Evolutionary conservation across 2,888 invertebrate species (phyloP), one percentile per base, ranked within the genome.

Genomic region (Argynnis bischoffii): DNA sequence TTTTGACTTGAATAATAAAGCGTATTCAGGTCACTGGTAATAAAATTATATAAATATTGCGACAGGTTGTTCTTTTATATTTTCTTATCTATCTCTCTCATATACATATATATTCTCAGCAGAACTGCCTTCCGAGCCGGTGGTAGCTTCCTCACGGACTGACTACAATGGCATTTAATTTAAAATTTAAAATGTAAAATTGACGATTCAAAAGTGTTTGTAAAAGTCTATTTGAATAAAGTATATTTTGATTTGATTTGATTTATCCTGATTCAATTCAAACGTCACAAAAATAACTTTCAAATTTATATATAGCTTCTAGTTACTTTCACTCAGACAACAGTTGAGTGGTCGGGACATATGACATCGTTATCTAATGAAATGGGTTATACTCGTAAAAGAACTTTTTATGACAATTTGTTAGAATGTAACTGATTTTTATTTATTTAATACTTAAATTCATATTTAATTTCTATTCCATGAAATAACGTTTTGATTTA

Each of bases 331-430:
- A 50, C 55, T 21, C 31, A 35, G 48, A 55, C 53, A 60, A 50
- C 55, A 66, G 66, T 55, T 60, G 48, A 60, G 50, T 66, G 60
- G 48, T 48, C 48, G 59, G 48, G 69, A 69, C 64, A 61, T 16
- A 53, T 69, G 69, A 65, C 65, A 53, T 48, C 54, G 31, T 64
- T 64, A 59, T 64, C 46, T 57, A 26, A 61, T 69, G 69, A 69
- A 35, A 61, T 65, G 69, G 69, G 69, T 69, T 50, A 16, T 31
- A n/a, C n/a, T n/a, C n/a, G n/a, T n/a, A 48, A 65, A 53, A 51
- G 46, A 18, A 54, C 35, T 55, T 55, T 60, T 21, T 51, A 15
- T 55, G 60, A 50, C 50, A 55, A 21, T 55, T 66, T 31, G 55
- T 66, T 61, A 55, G 18, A 26, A 65, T 4, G n/a, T 26, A 48